Evolutionary conservation across 2,888 invertebrate species (phyloP), one percentile per base, ranked within the genome.

Genomic region (Microchrysa polita): DNA sequence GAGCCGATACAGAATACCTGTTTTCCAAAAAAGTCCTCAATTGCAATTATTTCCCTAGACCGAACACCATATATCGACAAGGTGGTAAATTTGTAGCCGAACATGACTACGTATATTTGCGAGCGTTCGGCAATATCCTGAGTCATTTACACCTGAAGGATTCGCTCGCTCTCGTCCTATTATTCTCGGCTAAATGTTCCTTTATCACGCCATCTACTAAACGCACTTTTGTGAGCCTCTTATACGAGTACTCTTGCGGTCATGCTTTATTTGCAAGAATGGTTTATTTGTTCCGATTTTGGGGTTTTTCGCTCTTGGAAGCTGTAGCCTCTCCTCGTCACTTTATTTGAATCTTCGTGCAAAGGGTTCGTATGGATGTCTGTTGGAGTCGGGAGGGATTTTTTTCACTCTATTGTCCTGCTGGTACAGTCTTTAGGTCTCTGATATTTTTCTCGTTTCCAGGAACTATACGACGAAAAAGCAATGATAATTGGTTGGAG

Each of bases 101-200:
- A 18, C 23, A 7, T 16, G 27, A 10, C n/a, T 23, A 67, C 53
- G 53, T 61, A 16, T 42, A 34, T n/a, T n/a, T n/a, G n/a, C n/a
- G n/a, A n/a, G 10, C 40, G 5, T 5, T 22, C 14, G 0, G 53
- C 14, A 67, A 27, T 67, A 67, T 53, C 34, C 27, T 27, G 16
- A 67, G 67, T 67, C 67, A 67, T 67, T 67, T 67, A 53, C 67
- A 67, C 67, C 67, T 67, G 67, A 20, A 53, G 27, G 52, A 67
- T 34, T 16, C 27, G 23, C 53, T 23, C 18, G 1, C 18, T 53
- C 7, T 34, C 7, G 7, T 34, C 7, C 27, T 34, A 7, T 34
- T 22, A 5, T 18, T 22, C 22, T 67, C 12, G 52, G 40, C 52
- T 23, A 22, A 67, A 67, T 67, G 53, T 27, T 52, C 16, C 52